Base-by-base conservation (phyloP, 1,140 invertebrate species). In the Drosophila punjabiensis region DNA sequence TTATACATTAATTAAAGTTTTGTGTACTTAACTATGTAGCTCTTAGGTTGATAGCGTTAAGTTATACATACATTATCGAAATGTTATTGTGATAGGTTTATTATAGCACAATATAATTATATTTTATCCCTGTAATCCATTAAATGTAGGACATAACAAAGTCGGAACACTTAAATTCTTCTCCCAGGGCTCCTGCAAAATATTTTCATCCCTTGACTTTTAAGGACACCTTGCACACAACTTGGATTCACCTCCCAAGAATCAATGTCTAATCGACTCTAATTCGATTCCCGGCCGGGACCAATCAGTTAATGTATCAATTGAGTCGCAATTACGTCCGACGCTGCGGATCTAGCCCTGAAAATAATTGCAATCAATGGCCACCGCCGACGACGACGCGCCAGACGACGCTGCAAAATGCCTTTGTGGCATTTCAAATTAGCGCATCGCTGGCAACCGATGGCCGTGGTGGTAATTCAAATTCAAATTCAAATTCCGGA, bases 341-440 rank as follows among this genome's bases (percentile, higher is more conserved):
- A 32, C 1, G 18, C 43, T n/a, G 5, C 68, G 47, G 47, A 60
- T 58, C 55, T 74, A 74, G 70, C 69, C 68, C 69, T 73, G 74
- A 65, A 82, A 66, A 79, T 79, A 83, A 70, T 79, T 79, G 81
- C 76, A 83, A 83, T 83, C 81, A 79, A 79, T 79, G 47, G 47
- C 14, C 47, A 24, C 30, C 13, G 59, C 33, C 35, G 33, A n/a
- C n/a, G n/a, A n/a, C 41, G 50, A 14, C 33, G 55, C 30, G 59
- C 41, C 69, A 75, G 73, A 70, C 71, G 71, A 37, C 33, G 47
- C 55, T 73, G 69, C 52, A 48, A 76, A 76, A 81, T 81, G 73
- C 66, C 74, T 67, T 82, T 82, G 74, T 65, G 79, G 68, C 75
- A 69, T 56, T 82, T 68, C 53, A 79, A 82, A 82, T 82, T 82